Percentiles rank a stretch among this genome's conserved stretches.
Conservation (phyloP, 2,888 invertebrate species). For the Fragum sueziense region DNA sequence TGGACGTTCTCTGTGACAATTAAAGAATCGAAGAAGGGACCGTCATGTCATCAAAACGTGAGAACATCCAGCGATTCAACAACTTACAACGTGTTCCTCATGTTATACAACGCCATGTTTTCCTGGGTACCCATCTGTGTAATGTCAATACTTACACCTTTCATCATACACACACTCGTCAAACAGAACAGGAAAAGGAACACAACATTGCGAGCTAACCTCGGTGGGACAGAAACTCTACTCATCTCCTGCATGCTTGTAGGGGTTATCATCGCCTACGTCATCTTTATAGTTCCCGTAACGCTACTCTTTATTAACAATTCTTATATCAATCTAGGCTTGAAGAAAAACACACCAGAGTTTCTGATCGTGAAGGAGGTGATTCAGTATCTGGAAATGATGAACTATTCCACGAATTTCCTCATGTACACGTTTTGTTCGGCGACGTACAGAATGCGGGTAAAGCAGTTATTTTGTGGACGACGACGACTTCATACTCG, state of each 20-base stretch:
- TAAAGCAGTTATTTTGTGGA: neutral
- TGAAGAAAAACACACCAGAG: constrained; percentile 35
- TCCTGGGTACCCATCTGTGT: constrained; percentile 51
- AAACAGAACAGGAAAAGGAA: constrained; percentile 5
- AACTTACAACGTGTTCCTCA: constrained; percentile 26
- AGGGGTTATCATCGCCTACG: constrained; percentile 60
- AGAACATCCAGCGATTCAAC: constrained; percentile 16
- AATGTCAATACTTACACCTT: constrained; percentile 47
- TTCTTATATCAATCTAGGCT: constrained; percentile 42
- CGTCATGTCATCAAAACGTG: constrained; percentile 46
- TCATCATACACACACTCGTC: constrained; percentile 42
- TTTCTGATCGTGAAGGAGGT: constrained; percentile 55
- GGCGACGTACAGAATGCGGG: constrained; percentile 35
- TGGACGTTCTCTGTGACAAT: constrained; percentile 61
- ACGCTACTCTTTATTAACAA: constrained; percentile 56
- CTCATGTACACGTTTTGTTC: constrained; percentile 64
- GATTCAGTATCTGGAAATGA: constrained; percentile 62
- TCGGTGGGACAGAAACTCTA: constrained; percentile 16
- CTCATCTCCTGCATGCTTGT: constrained; percentile 59
- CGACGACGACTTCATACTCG: neutral
- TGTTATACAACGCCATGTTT: constrained; percentile 43
- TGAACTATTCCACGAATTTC: constrained; percentile 69
- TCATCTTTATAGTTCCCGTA: constrained; percentile 63
- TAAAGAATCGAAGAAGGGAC: constrained; percentile 14
- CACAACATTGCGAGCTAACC: no score